These are phyloP conservation scores for Aporrectodea caliginosa DNA, from an alignment of 1,140 invertebrate species.

Conservation along the genomic window DNA sequence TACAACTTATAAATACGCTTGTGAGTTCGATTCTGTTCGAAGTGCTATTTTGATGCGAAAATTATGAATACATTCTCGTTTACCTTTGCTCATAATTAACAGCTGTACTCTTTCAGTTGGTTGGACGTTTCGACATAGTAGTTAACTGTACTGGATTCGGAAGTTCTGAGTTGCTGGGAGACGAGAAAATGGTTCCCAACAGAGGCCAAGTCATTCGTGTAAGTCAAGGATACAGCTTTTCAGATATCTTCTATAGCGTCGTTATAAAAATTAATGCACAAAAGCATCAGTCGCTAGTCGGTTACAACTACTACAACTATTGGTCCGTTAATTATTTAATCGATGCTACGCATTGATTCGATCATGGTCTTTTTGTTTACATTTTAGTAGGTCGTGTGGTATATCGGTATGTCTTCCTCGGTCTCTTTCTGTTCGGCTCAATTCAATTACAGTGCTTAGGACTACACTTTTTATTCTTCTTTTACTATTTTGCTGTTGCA, in stretches of 20 bases:
- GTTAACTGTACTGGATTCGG: slow-evolving; percentile 86
- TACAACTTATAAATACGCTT: background rate
- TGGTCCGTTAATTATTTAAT: no score
- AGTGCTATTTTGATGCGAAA: no score
- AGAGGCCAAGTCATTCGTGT: slow-evolving; percentile 80
- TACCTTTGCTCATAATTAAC: background rate
- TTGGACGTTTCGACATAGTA: slow-evolving; percentile 68
- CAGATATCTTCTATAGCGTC: slow-evolving; percentile 1
- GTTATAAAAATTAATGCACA: background rate
- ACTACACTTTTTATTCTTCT: no score
- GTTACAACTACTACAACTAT: background rate
- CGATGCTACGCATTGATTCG: no score
- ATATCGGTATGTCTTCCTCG: no score
- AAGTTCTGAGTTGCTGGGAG: slow-evolving; percentile 70
- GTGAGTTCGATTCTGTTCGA: background rate
- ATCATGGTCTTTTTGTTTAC: no score
- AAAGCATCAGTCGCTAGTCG: background rate
- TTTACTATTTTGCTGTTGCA: no score
- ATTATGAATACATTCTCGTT: no score
- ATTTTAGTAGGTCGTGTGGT: background rate
- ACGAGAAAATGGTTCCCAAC: slow-evolving; percentile 74
- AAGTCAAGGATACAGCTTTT: background rate
- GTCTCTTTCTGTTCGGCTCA: background rate
- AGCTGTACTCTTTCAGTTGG: slow-evolving; percentile 35
- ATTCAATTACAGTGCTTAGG: no score